These are phyloP conservation scores for Drosophila pruinosa DNA, from an alignment of 1,140 invertebrate species.

Conservation along the genomic window DNA sequence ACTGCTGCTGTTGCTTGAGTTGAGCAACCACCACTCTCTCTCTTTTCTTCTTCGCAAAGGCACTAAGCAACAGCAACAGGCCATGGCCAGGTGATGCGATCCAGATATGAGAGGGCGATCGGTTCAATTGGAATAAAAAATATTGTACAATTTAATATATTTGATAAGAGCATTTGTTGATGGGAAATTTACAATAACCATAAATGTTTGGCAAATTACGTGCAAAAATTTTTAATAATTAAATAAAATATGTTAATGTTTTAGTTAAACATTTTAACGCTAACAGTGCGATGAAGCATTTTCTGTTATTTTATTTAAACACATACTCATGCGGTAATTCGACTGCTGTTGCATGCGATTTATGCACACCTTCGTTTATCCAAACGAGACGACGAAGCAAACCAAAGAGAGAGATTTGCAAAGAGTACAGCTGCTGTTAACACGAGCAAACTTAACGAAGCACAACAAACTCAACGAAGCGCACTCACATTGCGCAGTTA, in stretches of 20 bases:
- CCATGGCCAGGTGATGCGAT: not conserved
- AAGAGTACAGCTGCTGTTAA: not conserved
- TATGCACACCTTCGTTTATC: not conserved
- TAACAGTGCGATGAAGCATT: not conserved
- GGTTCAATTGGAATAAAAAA: not conserved
- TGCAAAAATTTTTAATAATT: too few relatives aligned
- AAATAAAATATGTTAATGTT: too few relatives aligned
- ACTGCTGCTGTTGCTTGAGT: not conserved
- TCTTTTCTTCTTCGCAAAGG: not conserved
- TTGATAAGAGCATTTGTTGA: too few relatives aligned
- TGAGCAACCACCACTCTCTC: not conserved
- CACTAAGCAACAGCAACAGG: slow-evolving; percentile 12
- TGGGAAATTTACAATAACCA: too few relatives aligned
- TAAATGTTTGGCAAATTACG: too few relatives aligned
- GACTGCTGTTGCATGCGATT: slow-evolving; percentile 16
- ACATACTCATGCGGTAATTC: too few relatives aligned
- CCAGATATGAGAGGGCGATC: slow-evolving; percentile 7
- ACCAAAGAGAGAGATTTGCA: not conserved
- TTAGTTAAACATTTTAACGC: too few relatives aligned
- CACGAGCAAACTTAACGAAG: slow-evolving; percentile 10
- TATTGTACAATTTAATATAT: too few relatives aligned
- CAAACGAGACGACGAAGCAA: not conserved
- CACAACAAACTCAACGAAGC: slow-evolving; percentile 26
- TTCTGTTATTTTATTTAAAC: not conserved
- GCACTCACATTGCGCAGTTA: not conserved